A percentile compares a stretch with the other conserved stretches of the same genome.
Evolutionary conservation across 2,888 invertebrate genomes (phyloP).

Genomic region (Amaurobius ferox): DNA sequence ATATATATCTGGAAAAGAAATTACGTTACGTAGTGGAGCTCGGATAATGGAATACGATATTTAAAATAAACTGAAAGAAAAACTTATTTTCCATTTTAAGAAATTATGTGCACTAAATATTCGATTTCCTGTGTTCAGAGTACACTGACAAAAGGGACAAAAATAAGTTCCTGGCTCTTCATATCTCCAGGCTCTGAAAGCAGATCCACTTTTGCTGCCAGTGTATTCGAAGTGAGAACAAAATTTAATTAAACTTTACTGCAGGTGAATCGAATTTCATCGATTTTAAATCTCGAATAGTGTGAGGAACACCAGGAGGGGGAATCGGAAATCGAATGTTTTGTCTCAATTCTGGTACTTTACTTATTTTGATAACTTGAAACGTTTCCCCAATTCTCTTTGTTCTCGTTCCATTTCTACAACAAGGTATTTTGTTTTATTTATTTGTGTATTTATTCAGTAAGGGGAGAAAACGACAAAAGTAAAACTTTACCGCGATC

Average conservation of each 20-base stretch:
- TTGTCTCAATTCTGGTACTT: slow-evolving; percentile 49
- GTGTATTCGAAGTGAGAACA: slow-evolving; percentile 30
- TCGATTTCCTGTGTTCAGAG: slow-evolving; percentile 11
- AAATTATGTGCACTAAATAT: slow-evolving; percentile 25
- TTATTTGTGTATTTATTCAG: not conserved
- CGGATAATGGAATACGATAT: not conserved
- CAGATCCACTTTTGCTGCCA: not conserved
- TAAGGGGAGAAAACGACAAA: not conserved
- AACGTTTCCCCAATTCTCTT: slow-evolving; percentile 42
- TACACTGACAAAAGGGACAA: not conserved
- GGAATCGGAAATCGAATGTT: slow-evolving; percentile 63
- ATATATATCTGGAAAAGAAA: too few relatives aligned
- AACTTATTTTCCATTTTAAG: not conserved
- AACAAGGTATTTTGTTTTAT: not conserved
- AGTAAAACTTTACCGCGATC: slow-evolving; percentile 47
- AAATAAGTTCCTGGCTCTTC: slow-evolving; percentile 9
- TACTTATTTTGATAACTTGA: slow-evolving; percentile 68
- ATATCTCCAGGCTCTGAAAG: not conserved
- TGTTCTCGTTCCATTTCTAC: slow-evolving; percentile 19
- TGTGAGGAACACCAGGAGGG: not conserved
- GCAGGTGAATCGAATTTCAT: slow-evolving; percentile 55
- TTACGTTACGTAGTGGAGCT: too few relatives aligned
- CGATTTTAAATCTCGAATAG: slow-evolving; percentile 56
- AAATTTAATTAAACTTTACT: slow-evolving; percentile 71
- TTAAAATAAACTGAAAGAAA: slow-evolving; percentile 9